Conservation (phyloP, 2,113 vertebrate species). For the Pterocles orientalis region DNA sequence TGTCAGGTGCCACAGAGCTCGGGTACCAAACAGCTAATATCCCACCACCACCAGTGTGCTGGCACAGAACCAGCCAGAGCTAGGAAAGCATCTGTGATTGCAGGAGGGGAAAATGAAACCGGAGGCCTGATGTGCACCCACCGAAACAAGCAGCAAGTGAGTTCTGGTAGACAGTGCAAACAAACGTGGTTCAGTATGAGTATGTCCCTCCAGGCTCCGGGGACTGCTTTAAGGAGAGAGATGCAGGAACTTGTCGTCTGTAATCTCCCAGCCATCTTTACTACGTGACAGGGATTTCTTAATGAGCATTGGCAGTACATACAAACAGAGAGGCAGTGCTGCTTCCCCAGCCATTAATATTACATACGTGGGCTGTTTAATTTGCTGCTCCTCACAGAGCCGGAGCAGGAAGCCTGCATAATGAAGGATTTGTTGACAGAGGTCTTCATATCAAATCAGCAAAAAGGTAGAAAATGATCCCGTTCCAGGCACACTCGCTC, state of each 20-base stretch:
- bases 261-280: neutral
- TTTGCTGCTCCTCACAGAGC: neutral
- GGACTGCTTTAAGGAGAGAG: neutral
- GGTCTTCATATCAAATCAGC: conserved; percentile 16
- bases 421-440: conserved; percentile 57
- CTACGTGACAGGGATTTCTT: neutral
- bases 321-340: neutral
- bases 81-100: neutral
- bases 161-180: neutral
- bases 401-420: neutral
- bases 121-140: neutral
- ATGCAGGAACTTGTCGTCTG: neutral
- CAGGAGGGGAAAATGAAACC: neutral
- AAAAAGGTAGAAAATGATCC: neutral
- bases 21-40: neutral
- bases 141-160: neutral
- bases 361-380: neutral
- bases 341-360: conserved; percentile 50
- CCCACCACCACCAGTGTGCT: neutral
- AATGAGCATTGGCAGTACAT: conserved; percentile 17
- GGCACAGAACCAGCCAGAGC: neutral
- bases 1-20: neutral
- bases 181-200: fast-evolving
- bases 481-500: neutral
- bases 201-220: neutral